Evolutionary conservation across 1,140 invertebrate species (phyloP).

Genomic region (Idris sp.): DNA sequence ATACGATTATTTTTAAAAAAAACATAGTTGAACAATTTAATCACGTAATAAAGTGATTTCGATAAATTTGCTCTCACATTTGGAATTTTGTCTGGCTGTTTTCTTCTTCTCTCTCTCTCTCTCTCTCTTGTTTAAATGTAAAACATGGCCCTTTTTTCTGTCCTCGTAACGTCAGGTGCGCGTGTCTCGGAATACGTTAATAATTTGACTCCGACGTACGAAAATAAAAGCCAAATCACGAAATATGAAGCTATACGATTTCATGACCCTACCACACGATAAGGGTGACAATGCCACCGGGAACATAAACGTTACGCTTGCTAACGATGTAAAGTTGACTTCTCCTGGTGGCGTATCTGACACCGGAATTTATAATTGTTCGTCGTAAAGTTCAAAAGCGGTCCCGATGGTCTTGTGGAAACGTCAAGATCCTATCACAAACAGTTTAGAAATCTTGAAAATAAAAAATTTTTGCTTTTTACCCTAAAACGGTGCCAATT

Average conservation of each 20-base stretch:
- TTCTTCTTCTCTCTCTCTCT: too few relatives aligned
- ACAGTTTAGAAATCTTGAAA: too few relatives aligned
- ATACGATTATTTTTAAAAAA: too few relatives aligned
- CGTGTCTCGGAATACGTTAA: constrained; percentile 20
- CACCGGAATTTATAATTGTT: constrained; percentile 74
- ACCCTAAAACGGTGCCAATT: too few relatives aligned
- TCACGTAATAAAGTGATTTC: too few relatives aligned
- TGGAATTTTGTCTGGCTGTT: too few relatives aligned
- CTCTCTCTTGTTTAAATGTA: constrained; percentile 18
- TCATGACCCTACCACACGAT: constrained; percentile 48
- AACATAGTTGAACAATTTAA: too few relatives aligned
- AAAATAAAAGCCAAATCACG: constrained; percentile 63
- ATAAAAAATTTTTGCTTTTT: too few relatives aligned
- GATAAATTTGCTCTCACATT: too few relatives aligned
- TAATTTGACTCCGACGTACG: constrained; percentile 32
- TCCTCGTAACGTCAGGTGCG: constrained; percentile 11
- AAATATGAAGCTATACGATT: constrained; percentile 61
- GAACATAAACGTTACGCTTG: constrained; percentile 69
- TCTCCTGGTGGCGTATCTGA: constrained; percentile 60
- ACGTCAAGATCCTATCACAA: constrained; percentile 44
- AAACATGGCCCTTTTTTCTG: constrained; percentile 8
- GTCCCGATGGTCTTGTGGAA: constrained; percentile 56
- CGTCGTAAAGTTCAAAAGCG: constrained; percentile 62
- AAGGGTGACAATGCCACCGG: constrained; percentile 62
- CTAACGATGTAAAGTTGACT: constrained; percentile 63